phyloP scores from a whole-genome alignment of 1,140 invertebrate species.

The Diabrotica virgifera region DNA sequence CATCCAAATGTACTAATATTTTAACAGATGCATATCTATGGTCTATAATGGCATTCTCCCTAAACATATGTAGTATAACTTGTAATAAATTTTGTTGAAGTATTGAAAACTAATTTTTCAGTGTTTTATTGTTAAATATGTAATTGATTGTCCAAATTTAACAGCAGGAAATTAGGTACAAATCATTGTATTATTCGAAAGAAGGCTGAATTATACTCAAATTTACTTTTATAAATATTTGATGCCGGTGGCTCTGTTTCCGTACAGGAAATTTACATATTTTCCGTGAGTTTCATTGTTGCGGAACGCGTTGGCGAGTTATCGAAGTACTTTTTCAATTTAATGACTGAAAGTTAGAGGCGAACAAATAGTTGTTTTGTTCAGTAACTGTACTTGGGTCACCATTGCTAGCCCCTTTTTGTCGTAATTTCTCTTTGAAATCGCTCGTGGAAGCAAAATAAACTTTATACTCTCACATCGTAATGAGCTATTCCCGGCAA shows the following conservation, averaged over 20 bases:
- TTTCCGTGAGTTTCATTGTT: constrained; percentile 15
- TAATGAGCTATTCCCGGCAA: neutral
- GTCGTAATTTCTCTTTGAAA: constrained; percentile 3
- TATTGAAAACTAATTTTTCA: too few relatives aligned
- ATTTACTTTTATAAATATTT: constrained; percentile 25
- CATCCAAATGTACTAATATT: too few relatives aligned
- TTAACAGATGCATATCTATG: too few relatives aligned
- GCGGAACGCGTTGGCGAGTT: constrained; percentile 5
- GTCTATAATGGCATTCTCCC: too few relatives aligned
- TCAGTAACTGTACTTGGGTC: neutral
- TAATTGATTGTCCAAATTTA: too few relatives aligned
- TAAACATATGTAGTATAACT: too few relatives aligned
- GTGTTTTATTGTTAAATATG: too few relatives aligned
- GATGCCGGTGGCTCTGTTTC: constrained; percentile 15
- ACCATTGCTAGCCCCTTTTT: neutral
- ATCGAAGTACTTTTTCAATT: constrained; percentile 14
- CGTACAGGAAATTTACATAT: constrained; percentile 17
- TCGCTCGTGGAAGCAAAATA: neutral
- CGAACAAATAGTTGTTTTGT: constrained; percentile 10
- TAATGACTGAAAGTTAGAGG: constrained; percentile 6
- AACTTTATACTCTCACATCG: neutral
- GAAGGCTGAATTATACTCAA: constrained; percentile 7
- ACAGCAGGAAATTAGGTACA: too few relatives aligned
- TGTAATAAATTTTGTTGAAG: too few relatives aligned
- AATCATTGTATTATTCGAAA: too few relatives aligned